Conservation (phyloP, 2,888 invertebrate genomes). For the Lucinisca nassula region DNA sequence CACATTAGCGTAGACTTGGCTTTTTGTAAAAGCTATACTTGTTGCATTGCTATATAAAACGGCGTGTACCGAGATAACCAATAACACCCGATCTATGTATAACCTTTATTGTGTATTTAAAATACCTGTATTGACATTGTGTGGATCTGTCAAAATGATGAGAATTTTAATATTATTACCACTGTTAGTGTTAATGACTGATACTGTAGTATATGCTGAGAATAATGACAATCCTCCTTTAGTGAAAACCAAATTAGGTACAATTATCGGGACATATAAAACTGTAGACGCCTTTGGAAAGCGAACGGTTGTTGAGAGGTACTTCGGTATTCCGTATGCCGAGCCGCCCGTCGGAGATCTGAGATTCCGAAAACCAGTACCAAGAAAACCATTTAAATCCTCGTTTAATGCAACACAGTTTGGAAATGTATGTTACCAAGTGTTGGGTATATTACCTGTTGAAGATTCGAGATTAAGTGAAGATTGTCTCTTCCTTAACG, state of each 20-base stretch:
- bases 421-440: background rate
- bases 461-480: slow-evolving; percentile 89
- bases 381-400: background rate
- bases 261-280: background rate
- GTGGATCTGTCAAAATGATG: no score
- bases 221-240: no score
- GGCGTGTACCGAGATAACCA: no score
- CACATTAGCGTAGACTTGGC: no score
- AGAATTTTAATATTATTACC: no score
- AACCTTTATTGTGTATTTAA: no score
- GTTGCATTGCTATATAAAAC: no score
- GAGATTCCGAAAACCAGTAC: slow-evolving; percentile 1
- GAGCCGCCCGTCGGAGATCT: slow-evolving; percentile 11
- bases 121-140: no score
- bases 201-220: no score
- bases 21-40: no score
- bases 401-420: background rate
- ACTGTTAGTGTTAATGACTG: no score
- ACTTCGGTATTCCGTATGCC: slow-evolving; percentile 4
- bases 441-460: background rate
- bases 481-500: slow-evolving; percentile 97
- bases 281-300: background rate
- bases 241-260: background rate
- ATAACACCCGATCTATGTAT: no score
- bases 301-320: background rate